phyloP scores from a whole-genome alignment of 2,113 vertebrate genomes.

The Puntigrus tetrazona region DNA sequence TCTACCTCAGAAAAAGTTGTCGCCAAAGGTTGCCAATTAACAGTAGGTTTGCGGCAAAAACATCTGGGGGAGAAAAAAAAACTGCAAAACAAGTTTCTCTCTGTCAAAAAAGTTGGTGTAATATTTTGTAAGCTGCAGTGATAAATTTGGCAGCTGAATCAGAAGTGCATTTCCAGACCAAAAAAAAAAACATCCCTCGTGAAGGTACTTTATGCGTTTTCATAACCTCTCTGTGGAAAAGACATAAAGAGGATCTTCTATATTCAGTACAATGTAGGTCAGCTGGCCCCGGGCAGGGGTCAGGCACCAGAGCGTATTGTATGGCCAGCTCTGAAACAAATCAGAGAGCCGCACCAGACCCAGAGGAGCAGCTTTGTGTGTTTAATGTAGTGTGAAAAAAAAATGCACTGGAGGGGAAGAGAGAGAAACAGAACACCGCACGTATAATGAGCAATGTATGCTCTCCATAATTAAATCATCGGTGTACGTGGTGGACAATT shows the following conservation, averaged over 20 bases:
- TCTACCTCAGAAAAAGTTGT: neutral
- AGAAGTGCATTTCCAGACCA: constrained; percentile 24
- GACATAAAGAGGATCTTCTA: constrained; percentile 67
- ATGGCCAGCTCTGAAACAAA: constrained; percentile 60
- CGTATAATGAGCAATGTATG: constrained; percentile 28
- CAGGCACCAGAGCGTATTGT: constrained; percentile 61
- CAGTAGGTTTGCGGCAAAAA: neutral
- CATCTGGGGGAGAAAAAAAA: neutral
- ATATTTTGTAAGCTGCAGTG: neutral
- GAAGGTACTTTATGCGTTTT: constrained; percentile 56
- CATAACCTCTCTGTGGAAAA: constrained; percentile 55
- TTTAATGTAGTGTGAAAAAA: constrained; percentile 55
- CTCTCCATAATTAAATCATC: constrained; percentile 28
- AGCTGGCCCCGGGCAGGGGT: constrained; percentile 68
- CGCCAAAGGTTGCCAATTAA: constrained; percentile 1
- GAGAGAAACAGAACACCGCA: constrained; percentile 30
- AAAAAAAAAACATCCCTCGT: constrained; percentile 44
- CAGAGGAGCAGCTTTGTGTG: constrained; percentile 54
- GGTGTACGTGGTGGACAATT: neutral
- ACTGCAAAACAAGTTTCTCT: neutral
- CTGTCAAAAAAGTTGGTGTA: neutral
- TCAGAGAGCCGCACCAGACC: constrained; percentile 60
- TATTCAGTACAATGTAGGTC: constrained; percentile 68
- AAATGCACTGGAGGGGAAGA: constrained; percentile 34
- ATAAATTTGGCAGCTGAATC: neutral